Base-by-base conservation (phyloP, 2,888 invertebrate genomes). In the Camponotus fellah region DNA sequence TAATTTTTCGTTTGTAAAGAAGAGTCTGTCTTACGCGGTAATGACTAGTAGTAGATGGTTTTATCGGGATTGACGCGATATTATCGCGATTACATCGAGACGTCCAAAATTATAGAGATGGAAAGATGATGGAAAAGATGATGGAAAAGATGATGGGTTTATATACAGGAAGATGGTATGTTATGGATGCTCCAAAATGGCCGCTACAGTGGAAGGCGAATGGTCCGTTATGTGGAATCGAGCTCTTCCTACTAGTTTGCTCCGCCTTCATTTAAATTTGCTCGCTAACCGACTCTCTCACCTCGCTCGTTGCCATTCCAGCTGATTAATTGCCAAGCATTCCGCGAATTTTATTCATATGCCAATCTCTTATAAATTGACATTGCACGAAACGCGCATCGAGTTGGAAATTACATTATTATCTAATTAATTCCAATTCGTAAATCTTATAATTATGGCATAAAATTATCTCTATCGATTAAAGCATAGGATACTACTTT, bases 221-320 rank as follows among this genome's bases (percentile, higher is more conserved):
- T 90, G 91, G 87, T 86, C 87, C 87, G 88, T 88, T 84, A 80
- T 74, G 87, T 86, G 84, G 88, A 87, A 90, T 86, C 83, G 77
- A 88, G 86, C 85, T 90, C 88, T 86, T 89, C 87, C 89, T 89
- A 89, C 88, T 72, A 76, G 83, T 82, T 91, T 80, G 93, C 93
- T 92, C 94, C 94, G 94, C 92, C 94, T 93, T 92, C 91, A 83
- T 86, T 87, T 87, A 90, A 92, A 92, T 89, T 86, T 69, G 58
- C 66, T 9, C 60, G 17, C 3, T 79, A 72, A 65, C 17, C 37
- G 14, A 40, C 17, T 26, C 26, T 71, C 21, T 60, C 17, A 21
- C 1, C 6, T 72, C 60, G 0, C 21, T 21, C 10, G 32, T 34
- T 40, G 3, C 26, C 4, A 12, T 34, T 14, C 56, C 10, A 12